Evolutionary conservation across 1,140 invertebrate species (phyloP), one percentile per base, ranked within the genome.

Genomic region (Drosophila pruinosa): DNA sequence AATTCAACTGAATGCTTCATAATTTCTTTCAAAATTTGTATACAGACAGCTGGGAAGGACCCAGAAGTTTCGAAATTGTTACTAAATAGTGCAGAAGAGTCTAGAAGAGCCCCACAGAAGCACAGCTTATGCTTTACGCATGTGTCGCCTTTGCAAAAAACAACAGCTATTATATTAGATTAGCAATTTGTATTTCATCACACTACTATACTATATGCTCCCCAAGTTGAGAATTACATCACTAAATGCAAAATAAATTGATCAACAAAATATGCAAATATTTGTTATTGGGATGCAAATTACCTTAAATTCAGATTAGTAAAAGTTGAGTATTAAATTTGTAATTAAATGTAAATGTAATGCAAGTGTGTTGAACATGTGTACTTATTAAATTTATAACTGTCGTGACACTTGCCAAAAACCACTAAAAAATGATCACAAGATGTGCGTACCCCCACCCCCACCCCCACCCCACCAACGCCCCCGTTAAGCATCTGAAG

Each of bases 371-470:
- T 24, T 8, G 19, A 21, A 24, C 22, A 34, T 38, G 22, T 50
- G 47, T 21, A 21, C 17, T 8, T 47, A 34, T 36, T 15, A 21
- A 45, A 19, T 45, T 34, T 31, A 41, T 22, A 38, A 24, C 41
- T 56, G 36, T 53, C 28, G 19, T 59, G 19, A 31, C 38, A 48
- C 22, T 61, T 39, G 43, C 26, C 14, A 24, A 31, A 54, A 63
- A 4, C 22, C 7, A 39, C 14, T 21, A 21, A 63, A 63, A 53
- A 54, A 14, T 62, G 65, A 69, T 69, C 65, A 56, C 50, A 56
- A 64, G 62, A 69, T 62, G 26, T 69, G 47, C 36, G 65, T 48
- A 17, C 7, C 10, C 22, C 24, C 3, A 0, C 5, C 38, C 19
- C 50, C 12, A 2, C 7, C 7, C n/a, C 6, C 17, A 15, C 26